A percentile compares a stretch with the other conserved stretches of the same genome.
phyloP scores from a whole-genome alignment of 2,888 invertebrate species.

The Serrognathus titanus region DNA sequence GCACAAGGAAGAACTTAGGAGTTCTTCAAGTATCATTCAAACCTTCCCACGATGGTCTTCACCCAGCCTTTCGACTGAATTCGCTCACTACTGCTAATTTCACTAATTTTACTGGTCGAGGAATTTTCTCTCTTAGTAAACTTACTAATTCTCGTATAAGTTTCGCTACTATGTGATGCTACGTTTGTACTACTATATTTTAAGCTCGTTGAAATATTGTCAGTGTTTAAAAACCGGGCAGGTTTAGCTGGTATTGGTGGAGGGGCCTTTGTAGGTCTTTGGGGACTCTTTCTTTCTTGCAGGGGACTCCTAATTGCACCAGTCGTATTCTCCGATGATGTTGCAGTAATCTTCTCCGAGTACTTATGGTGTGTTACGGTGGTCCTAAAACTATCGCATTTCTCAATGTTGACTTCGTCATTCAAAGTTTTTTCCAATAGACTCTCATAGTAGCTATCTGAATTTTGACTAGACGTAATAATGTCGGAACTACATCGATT shows the following conservation, averaged over 20 bases:
- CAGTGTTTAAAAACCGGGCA: constrained; percentile 27
- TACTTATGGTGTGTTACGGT: neutral
- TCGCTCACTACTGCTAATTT: constrained; percentile 9
- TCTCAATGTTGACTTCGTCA: constrained; percentile 37
- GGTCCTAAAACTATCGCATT: constrained; percentile 33
- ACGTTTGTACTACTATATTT: constrained; percentile 5
- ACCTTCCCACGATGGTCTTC: constrained; percentile 69
- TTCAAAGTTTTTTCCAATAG: constrained; percentile 42
- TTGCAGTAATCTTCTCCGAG: neutral
- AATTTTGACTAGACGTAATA: constrained; percentile 41
- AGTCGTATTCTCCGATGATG: neutral
- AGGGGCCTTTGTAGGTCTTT: constrained; percentile 53
- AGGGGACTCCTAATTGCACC: neutral
- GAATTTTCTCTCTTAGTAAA: constrained; percentile 4
- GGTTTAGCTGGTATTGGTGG: constrained; percentile 68
- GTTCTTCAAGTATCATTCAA: constrained; percentile 53
- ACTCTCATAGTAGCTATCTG: constrained; percentile 45
- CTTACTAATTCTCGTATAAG: neutral
- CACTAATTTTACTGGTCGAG: neutral
- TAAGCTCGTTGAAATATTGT: constrained; percentile 3
- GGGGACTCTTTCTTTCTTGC: neutral
- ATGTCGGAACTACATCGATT: constrained; percentile 12
- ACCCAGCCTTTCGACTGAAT: constrained; percentile 62
- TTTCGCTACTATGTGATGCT: constrained; percentile 9
- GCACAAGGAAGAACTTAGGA: constrained; percentile 8